phyloP scores from a whole-genome alignment of 1,140 invertebrate genomes.

The Psix sp. region DNA sequence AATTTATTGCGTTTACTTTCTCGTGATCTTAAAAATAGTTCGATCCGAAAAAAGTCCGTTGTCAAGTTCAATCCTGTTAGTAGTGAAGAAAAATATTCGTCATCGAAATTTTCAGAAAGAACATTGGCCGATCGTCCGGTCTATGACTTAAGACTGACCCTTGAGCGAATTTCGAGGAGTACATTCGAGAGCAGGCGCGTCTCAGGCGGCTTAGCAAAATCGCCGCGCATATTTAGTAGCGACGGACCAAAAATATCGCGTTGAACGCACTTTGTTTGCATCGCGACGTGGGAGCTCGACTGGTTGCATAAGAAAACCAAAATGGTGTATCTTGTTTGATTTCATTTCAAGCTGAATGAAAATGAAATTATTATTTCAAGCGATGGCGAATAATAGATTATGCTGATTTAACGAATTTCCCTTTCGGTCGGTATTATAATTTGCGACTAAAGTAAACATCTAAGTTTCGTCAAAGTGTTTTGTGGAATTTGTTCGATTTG shows the following conservation, averaged over 20 bases:
- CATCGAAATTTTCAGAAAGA: conserved; percentile 75
- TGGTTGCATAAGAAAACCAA: conserved; percentile 4
- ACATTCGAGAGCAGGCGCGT: conserved; percentile 60
- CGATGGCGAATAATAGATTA: too few relatives aligned
- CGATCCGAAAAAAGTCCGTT: too few relatives aligned
- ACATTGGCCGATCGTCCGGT: conserved; percentile 68
- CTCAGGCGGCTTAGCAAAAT: conserved; percentile 61
- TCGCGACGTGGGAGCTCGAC: not conserved
- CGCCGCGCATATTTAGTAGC: conserved; percentile 68
- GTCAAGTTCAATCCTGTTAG: not conserved
- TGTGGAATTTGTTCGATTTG: too few relatives aligned
- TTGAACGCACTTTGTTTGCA: conserved; percentile 37
- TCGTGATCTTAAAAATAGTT: too few relatives aligned
- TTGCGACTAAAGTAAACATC: too few relatives aligned
- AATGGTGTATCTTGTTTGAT: too few relatives aligned
- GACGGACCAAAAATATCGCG: conserved; percentile 66
- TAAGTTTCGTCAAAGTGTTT: too few relatives aligned
- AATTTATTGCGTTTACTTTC: too few relatives aligned
- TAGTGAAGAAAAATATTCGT: conserved; percentile 64
- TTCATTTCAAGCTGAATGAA: not conserved
- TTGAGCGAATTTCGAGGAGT: conserved; percentile 69
- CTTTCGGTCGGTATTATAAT: too few relatives aligned
- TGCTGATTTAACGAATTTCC: too few relatives aligned
- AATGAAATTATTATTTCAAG: too few relatives aligned
- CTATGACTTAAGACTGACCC: conserved; percentile 74